A percentile compares a stretch with the other conserved stretches of the same genome.
These are phyloP conservation scores for Brachypodius melanocephalos DNA, from an alignment of 2,113 vertebrate species.

Conservation along the genomic window DNA sequence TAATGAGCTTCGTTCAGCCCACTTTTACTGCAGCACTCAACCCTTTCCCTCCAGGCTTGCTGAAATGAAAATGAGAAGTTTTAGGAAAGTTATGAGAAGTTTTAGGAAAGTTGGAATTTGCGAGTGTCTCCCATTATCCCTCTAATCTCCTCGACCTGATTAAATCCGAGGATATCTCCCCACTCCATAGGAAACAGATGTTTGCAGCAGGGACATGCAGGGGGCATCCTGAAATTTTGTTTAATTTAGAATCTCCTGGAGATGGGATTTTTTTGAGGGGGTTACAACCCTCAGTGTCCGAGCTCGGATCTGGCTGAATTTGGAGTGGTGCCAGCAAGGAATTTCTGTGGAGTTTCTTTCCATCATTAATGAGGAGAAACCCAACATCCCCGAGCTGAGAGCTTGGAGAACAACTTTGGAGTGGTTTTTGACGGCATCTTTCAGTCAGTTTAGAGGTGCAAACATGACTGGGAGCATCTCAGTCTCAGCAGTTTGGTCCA, in stretches of 20 bases:
- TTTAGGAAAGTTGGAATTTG: neutral
- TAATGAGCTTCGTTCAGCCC: neutral
- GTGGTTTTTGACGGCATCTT: neutral
- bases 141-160: neutral
- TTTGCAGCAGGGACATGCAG: neutral
- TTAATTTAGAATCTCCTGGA: neutral
- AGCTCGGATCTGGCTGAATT: neutral
- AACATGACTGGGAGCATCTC: neutral
- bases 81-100: neutral
- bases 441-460: neutral
- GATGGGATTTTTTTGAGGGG: neutral
- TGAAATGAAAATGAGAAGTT: neutral
- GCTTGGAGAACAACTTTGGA: neutral
- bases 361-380: neutral
- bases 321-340: neutral
- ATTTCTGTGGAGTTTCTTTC: neutral
- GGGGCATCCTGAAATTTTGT: neutral
- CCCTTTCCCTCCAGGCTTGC: neutral
- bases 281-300: neutral
- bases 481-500: neutral
- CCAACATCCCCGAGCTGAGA: neutral
- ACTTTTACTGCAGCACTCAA: neutral
- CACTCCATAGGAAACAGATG: constrained; percentile 1
- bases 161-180: neutral
- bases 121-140: neutral